These are phyloP conservation scores for Drosophila prolongata DNA, from an alignment of 2,888 invertebrate genomes.

Conservation along the genomic window DNA sequence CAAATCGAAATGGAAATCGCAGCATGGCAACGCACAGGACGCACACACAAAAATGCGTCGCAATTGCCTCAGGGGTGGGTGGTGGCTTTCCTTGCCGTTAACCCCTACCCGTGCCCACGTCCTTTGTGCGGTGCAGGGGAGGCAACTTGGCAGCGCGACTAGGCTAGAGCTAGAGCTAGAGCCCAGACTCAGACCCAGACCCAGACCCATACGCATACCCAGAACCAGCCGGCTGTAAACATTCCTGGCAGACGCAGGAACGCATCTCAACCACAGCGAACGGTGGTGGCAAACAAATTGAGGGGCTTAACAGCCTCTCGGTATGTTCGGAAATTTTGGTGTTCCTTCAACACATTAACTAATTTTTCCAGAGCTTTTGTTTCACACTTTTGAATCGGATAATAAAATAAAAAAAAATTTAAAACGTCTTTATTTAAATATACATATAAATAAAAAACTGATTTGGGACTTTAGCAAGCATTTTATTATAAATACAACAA, in stretches of 20 bases:
- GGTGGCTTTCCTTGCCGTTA: slow-evolving; percentile 31
- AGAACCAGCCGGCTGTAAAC: slow-evolving; percentile 32
- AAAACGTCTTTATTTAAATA: no score
- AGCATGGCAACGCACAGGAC: slow-evolving; percentile 60
- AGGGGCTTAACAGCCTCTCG: not conserved
- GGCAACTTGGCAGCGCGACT: slow-evolving; percentile 3
- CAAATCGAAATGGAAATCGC: slow-evolving; percentile 47
- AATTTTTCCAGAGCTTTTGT: not conserved
- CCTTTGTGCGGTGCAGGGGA: slow-evolving; percentile 10
- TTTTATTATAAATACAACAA: no score
- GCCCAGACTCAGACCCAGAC: not conserved
- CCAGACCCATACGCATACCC: not conserved
- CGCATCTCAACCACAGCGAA: slow-evolving; percentile 20
- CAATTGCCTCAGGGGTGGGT: slow-evolving; percentile 56
- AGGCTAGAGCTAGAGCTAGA: slow-evolving; percentile 18
- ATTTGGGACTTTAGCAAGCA: no score
- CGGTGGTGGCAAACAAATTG: slow-evolving; percentile 9
- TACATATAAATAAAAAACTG: no score
- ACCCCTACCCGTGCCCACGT: slow-evolving; percentile 7
- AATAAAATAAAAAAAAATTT: no score
- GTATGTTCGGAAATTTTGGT: not conserved
- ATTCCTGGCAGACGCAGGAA: slow-evolving; percentile 36
- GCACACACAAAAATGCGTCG: slow-evolving; percentile 37
- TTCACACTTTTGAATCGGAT: no score
- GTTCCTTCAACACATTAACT: not conserved